Percentiles rank a stretch among this genome's conserved stretches.
Conservation (phyloP, 2,888 invertebrate species). For the Druceiella hillmani region DNA sequence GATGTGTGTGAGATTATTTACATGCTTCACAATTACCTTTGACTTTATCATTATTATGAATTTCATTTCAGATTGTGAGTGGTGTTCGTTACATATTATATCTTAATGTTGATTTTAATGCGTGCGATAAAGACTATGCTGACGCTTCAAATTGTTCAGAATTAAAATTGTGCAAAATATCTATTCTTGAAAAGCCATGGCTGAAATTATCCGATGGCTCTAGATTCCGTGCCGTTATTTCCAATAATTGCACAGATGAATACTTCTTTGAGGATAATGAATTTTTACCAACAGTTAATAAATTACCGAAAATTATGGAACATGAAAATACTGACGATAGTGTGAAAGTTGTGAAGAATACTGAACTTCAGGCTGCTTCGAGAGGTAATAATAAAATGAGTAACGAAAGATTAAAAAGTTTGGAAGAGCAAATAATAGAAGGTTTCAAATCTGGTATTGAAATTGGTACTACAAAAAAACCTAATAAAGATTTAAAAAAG, state of each 20-base stretch:
- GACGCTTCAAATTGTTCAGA: slow-evolving; percentile 31
- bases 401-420: slow-evolving; percentile 33
- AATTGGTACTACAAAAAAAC: slow-evolving; percentile 10
- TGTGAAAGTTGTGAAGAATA: slow-evolving; percentile 33
- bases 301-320: slow-evolving; percentile 14
- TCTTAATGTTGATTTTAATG: slow-evolving; percentile 45
- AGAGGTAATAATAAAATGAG: no score
- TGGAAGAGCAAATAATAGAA: slow-evolving; percentile 42
- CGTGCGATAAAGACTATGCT: slow-evolving; percentile 36
- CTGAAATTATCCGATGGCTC: slow-evolving; percentile 49
- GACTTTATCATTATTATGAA: slow-evolving; percentile 2
- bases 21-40: neutral
- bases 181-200: slow-evolving; percentile 63
- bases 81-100: slow-evolving; percentile 55
- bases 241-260: slow-evolving; percentile 60
- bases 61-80: slow-evolving; percentile 48
- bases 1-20: neutral
- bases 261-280: slow-evolving; percentile 46
- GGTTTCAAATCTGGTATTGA: no score
- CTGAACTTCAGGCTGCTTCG: slow-evolving; percentile 32
- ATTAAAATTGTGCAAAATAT: slow-evolving; percentile 51
- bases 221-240: slow-evolving; percentile 54
- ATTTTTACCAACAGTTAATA: slow-evolving; percentile 26
- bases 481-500: slow-evolving; percentile 18
- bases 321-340: slow-evolving; percentile 32